Evolutionary conservation across 1,140 invertebrate species (phyloP).

Genomic region (Trichonephila clavata): DNA sequence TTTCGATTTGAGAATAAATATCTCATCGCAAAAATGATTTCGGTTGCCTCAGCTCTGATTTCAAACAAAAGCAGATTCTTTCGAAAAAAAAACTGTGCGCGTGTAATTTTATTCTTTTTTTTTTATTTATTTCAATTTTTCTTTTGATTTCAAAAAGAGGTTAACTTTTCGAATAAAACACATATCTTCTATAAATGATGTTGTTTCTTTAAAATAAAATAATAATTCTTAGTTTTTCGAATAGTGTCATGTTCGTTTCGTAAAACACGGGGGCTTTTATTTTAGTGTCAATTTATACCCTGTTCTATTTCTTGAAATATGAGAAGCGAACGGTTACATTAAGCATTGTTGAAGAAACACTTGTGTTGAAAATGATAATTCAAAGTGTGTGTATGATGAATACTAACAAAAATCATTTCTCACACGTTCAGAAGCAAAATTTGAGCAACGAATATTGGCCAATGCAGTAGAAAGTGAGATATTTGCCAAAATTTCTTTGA

Average conservation of each 20-base stretch:
- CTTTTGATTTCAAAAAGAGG: background rate
- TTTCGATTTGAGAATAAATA: slow-evolving; percentile 29
- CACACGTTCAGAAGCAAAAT: too few relatives aligned
- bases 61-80: slow-evolving; percentile 40
- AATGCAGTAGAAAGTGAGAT: too few relatives aligned
- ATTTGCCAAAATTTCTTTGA: too few relatives aligned
- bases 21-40: background rate
- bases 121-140: background rate
- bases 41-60: background rate
- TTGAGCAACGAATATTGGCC: too few relatives aligned
- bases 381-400: too few relatives aligned
- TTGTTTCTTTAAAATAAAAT: background rate
- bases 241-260: background rate
- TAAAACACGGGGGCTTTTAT: background rate
- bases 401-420: too few relatives aligned
- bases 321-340: too few relatives aligned
- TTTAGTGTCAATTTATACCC: background rate
- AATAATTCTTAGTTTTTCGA: background rate
- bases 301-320: slow-evolving; percentile 19
- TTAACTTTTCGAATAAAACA: background rate
- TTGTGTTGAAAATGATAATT: background rate
- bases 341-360: background rate
- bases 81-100: background rate
- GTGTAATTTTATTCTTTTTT: background rate
- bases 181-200: background rate